Conservation (phyloP, 2,797 vertebrate genomes). For the Chaetophractus vellerosus region DNA sequence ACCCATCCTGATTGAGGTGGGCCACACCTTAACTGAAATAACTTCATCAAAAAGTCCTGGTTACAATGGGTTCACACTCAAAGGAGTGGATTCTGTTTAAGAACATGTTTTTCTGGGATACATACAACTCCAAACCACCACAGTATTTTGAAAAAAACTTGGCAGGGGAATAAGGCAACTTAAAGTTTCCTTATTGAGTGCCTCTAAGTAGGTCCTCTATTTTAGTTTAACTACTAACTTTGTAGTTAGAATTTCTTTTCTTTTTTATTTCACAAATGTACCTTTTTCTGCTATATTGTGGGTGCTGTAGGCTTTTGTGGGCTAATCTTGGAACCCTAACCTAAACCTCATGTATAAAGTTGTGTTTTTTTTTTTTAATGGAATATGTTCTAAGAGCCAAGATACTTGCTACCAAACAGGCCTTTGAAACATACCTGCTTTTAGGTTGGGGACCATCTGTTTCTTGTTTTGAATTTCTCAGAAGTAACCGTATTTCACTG, state of each 20-base stretch:
- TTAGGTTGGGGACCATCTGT: neutral
- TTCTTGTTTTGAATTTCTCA: constrained; percentile 42
- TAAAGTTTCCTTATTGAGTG: constrained; percentile 13
- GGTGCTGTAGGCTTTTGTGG: constrained; percentile 23
- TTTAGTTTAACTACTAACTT: constrained; percentile 56
- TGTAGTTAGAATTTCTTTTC: neutral
- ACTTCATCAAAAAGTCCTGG: too few species aligned
- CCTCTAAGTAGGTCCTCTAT: constrained; percentile 31
- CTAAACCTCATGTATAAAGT: neutral
- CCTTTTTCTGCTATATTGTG: constrained; percentile 8
- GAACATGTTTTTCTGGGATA: too few species aligned
- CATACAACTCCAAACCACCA: too few species aligned
- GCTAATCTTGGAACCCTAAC: neutral
- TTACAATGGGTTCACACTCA: too few species aligned
- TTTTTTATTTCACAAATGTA: rapidly evolving
- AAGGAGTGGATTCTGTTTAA: too few species aligned
- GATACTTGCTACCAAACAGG: neutral
- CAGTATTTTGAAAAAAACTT: constrained; percentile 25
- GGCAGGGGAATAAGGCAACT: neutral
- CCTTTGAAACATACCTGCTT: constrained; percentile 4
- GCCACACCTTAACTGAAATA: too few species aligned
- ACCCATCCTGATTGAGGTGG: too few species aligned
- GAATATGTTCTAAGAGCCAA: neutral
- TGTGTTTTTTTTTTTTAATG: neutral
- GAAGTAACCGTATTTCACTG: neutral